Evolutionary conservation across 2,888 invertebrate species (phyloP), one percentile per base, ranked within the genome.

Genomic region (Meteorus cinctellus): DNA sequence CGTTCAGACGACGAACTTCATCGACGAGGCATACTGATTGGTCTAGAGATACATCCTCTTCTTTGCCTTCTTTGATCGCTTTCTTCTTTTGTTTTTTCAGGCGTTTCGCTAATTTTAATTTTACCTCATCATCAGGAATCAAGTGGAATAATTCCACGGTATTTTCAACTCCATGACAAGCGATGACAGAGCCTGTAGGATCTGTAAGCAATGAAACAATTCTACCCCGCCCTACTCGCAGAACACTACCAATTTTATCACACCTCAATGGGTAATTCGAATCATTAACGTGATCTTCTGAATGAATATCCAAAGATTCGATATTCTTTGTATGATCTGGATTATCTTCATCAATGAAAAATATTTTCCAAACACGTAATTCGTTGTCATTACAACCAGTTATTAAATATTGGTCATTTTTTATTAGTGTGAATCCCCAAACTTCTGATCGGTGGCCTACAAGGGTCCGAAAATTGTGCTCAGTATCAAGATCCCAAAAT

Each of bases 401-500:
- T n/a, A 98, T 93, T 83, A 99, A 90, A 84, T 96, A 94, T 67
- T 93, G 92, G 85, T 96, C 96, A 84, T 96, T 92, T 85, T 95
- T 94, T 36, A 96, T 89, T 65, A 98, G 90, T 45, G 93, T 92
- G 85, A 98, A 92, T 62, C 95, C 94, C 96, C 98, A 98, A 29
- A 98, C 94, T 91, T 98, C 98, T 80, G 94, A 94, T 84, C 94
- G 93, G 90, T 96, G 96, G 76, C 97, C 98, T 59, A 96, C 94
- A 69, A 99, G 91, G 3, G 99, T 99, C 89, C 96, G 96, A 86
- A 99, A 99, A 89, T 98, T 99, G 86, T 97, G 96, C 84, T 97
- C 96, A 6, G 97, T 97, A 81, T 96, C 95, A 81, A 99, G 91
- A 89, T 99, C 97, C 99, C 99, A 99, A 89, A 99, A 97, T 90